Percentiles rank a stretch among this genome's conserved stretches.
Conservation (phyloP, 2,888 invertebrate species). For the Drosophila melanocephala region DNA sequence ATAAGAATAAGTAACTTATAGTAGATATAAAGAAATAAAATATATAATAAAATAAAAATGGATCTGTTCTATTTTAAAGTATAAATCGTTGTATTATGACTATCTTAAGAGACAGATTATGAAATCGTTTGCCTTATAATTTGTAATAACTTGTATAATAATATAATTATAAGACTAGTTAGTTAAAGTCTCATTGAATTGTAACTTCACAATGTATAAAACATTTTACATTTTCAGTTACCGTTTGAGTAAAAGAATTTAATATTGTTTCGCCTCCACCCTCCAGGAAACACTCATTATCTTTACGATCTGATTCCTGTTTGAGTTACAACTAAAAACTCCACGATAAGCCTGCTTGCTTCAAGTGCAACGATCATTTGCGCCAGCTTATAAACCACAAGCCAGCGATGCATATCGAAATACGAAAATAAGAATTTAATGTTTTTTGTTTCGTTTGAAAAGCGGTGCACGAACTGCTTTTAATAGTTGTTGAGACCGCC, state of each 20-base stretch:
- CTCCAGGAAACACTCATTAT: conserved; percentile 15
- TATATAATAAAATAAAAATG: background rate
- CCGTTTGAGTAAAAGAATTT: background rate
- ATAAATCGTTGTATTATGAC: background rate
- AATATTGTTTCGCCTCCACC: too few species aligned
- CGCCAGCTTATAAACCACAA: conserved; percentile 17
- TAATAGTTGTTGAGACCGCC: conserved; percentile 63
- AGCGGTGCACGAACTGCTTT: conserved; percentile 60
- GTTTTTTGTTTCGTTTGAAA: conserved; percentile 33
- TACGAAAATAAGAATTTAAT: conserved; percentile 38
- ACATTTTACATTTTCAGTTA: background rate
- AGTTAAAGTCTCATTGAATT: background rate
- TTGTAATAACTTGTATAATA: background rate
- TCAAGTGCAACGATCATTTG: conserved; percentile 39
- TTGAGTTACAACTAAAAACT: background rate
- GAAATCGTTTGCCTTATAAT: background rate
- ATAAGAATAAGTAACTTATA: background rate
- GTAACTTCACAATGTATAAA: background rate
- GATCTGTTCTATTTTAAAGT: accelerated
- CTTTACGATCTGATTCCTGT: conserved; percentile 34
- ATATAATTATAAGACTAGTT: background rate
- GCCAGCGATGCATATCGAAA: conserved; percentile 64
- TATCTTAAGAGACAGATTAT: background rate
- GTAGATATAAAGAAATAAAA: background rate
- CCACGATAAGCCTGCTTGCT: conserved; percentile 10